These are phyloP conservation scores for Macropis europaea DNA, from an alignment of 2,888 invertebrate genomes.

Conservation along the genomic window DNA sequence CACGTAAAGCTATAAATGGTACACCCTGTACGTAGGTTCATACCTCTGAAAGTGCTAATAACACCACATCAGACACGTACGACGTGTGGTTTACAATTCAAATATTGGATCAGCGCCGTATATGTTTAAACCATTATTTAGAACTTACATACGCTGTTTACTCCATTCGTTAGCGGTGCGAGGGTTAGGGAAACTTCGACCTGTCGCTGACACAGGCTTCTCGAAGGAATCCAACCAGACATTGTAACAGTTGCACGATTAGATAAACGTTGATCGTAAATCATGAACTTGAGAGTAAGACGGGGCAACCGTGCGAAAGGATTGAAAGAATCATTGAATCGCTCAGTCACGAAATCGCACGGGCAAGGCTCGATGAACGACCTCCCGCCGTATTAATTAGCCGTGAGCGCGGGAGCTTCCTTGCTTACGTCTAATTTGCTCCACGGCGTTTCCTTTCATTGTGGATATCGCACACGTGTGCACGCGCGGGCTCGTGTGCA, in stretches of 20 bases:
- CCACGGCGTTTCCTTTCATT: slow-evolving; percentile 62
- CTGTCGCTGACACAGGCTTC: no score
- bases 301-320: slow-evolving; percentile 37
- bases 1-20: no score
- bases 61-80: no score
- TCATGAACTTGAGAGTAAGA: neutral
- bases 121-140: no score
- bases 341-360: slow-evolving; percentile 24
- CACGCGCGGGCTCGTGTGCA: slow-evolving; percentile 16
- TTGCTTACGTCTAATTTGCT: slow-evolving; percentile 64
- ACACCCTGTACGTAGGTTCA: no score
- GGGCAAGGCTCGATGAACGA: slow-evolving; percentile 44
- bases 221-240: no score
- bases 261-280: slow-evolving; percentile 1
- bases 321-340: slow-evolving; percentile 35
- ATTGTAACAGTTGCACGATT: slow-evolving; percentile 14
- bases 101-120: no score
- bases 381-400: slow-evolving; percentile 57
- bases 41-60: no score
- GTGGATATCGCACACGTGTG: slow-evolving; percentile 41
- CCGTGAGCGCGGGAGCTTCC: slow-evolving; percentile 65
- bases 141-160: no score
- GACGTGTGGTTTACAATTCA: no score
- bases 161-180: no score
- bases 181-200: no score